Base-by-base conservation (phyloP, 2,888 invertebrate genomes). In the Trachelus stipa region DNA sequence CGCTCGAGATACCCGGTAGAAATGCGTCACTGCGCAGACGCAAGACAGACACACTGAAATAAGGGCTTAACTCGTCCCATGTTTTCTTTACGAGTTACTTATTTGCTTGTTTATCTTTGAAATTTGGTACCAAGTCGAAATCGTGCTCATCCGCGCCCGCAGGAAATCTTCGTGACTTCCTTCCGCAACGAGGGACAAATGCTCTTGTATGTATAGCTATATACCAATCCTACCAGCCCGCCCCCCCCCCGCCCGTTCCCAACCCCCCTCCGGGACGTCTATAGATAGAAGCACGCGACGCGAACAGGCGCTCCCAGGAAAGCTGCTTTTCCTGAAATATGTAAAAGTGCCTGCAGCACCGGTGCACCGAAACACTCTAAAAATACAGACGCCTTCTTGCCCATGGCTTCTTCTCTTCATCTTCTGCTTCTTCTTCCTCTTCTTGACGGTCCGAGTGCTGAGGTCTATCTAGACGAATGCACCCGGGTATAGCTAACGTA, bases 281-380 rank as follows among this genome's bases (percentile, higher is more conserved):
- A 82, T 83, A 82, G 81, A 82, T 83, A 84, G 81, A 76, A 78
- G 73, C 77, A 68, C 76, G 73, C 75, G 74, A 68, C 71, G 71
- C 74, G 74, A 77, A 31, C 37, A 33, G 76, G 23, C 76, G 76
- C 77, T 71, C 81, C 34, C 73, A 75, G 75, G 56, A 34, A 75
- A 34, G 76, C 76, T 76, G 76, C 84, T 88, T 88, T 88, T 89
- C 89, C 89, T 83, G 85, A 90, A 89, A 90, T 89, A 88, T 87
- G 89, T 89, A 88, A 90, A 90, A 88, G 84, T 82, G 81, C 76
- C 81, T 56, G 78, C 81, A 83, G 81, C 80, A 34, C 73, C 35
- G 56, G 34, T 35, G 35, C 35, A 35, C 35, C 77, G 77, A 79
- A 12, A 40, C 23, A 68, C 81, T 86, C 88, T 89, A 88, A 87